Evolutionary conservation across 2,888 invertebrate species (phyloP).

Genomic region (Chrysomela aeneicollis): DNA sequence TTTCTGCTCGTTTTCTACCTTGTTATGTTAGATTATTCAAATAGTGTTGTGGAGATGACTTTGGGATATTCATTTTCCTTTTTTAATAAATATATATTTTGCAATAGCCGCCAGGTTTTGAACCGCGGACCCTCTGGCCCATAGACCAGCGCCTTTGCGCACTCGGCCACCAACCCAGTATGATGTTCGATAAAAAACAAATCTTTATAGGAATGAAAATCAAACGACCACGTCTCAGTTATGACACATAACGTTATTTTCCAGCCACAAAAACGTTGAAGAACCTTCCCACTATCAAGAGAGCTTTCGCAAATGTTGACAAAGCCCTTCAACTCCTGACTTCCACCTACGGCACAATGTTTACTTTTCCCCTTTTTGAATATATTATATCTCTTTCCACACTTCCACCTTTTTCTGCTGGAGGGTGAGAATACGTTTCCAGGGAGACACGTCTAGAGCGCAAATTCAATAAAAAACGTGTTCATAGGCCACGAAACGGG

Average conservation of each 20-base stretch:
- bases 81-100: too few species aligned
- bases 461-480: conserved; percentile 6
- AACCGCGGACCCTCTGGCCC: too few species aligned
- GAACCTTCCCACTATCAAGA: conserved; percentile 20
- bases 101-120: too few species aligned
- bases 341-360: conserved; percentile 22
- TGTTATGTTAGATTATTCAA: too few species aligned
- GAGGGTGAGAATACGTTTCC: neutral
- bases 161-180: too few species aligned
- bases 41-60: too few species aligned
- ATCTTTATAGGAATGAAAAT: too few species aligned
- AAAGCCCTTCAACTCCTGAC: conserved; percentile 29
- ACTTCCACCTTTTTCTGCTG: neutral
- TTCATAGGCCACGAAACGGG: neutral
- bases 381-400: conserved; percentile 21
- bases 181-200: too few species aligned
- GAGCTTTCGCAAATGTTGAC: conserved; percentile 27
- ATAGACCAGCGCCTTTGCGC: too few species aligned
- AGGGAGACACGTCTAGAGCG: neutral
- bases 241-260: conserved; percentile 9
- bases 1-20: too few species aligned
- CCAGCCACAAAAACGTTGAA: neutral
- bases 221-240: neutral
- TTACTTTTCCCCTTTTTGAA: conserved; percentile 24
- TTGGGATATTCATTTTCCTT: too few species aligned